Conservation (phyloP, 2,797 vertebrate genomes). For the Betta splendens region DNA sequence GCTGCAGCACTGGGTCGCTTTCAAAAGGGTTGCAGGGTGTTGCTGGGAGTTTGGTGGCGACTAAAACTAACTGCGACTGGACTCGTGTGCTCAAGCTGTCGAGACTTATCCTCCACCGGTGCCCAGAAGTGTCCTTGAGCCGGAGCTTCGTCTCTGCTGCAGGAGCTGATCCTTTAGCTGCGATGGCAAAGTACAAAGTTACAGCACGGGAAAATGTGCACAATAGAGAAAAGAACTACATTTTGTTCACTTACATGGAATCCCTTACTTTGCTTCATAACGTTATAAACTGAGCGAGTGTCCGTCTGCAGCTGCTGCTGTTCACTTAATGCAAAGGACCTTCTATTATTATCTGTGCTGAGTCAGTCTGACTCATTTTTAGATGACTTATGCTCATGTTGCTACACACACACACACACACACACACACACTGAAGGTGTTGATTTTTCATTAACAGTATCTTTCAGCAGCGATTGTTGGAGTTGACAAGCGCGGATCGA, state of each 20-base stretch:
- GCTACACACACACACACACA: constrained; percentile 8
- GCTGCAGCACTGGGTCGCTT: constrained; percentile 15
- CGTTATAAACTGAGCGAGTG: no score
- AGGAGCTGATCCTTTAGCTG: neutral
- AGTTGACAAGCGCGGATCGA: constrained; percentile 48
- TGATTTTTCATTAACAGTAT: constrained; percentile 37
- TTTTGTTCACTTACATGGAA: no score
- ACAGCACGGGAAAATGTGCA: no score
- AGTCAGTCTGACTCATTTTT: no score
- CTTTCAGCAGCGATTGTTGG: constrained; percentile 30
- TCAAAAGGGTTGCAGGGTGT: constrained; percentile 18
- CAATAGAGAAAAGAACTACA: no score
- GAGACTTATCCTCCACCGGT: constrained; percentile 2
- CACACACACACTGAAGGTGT: constrained; percentile 19
- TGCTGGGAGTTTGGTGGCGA: constrained; percentile 11
- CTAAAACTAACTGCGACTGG: neutral
- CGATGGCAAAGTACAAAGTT: no score
- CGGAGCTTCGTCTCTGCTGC: constrained; percentile 2
- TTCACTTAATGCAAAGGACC: no score
- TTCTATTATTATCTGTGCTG: no score
- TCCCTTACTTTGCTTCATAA: no score
- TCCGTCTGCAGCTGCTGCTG: no score
- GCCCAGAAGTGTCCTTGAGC: neutral
- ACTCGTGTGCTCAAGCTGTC: neutral
- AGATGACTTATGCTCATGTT: constrained; percentile 24